These are phyloP conservation scores for Agriopis marginaria DNA, from an alignment of 2,888 invertebrate species.

Conservation along the genomic window DNA sequence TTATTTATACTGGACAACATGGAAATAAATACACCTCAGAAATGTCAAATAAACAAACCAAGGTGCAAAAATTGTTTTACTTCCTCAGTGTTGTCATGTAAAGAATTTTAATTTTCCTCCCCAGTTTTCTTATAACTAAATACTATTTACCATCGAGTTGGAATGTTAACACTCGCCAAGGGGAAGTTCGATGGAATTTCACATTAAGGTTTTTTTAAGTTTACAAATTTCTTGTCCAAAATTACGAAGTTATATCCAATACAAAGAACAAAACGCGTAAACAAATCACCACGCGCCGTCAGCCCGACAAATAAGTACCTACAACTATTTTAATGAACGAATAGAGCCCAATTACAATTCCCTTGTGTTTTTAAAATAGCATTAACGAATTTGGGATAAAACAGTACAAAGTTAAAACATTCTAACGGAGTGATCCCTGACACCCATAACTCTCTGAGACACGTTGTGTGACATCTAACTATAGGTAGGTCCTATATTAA, in stretches of 20 bases:
- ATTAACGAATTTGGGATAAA: slow-evolving; percentile 66
- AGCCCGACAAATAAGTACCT: slow-evolving; percentile 62
- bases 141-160: neutral
- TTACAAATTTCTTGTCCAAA: slow-evolving; percentile 27
- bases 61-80: too few relatives aligned
- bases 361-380: slow-evolving; percentile 61
- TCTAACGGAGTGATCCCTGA: slow-evolving; percentile 50
- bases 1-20: too few relatives aligned
- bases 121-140: too few relatives aligned
- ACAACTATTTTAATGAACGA: slow-evolving; percentile 81
- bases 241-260: slow-evolving; percentile 5
- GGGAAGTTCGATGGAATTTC: slow-evolving; percentile 27
- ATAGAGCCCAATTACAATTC: slow-evolving; percentile 73
- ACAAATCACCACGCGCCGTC: slow-evolving; percentile 76
- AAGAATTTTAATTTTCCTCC: too few relatives aligned
- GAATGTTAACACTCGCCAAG: slow-evolving; percentile 17
- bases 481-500: neutral
- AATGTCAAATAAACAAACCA: too few relatives aligned
- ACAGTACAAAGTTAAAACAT: slow-evolving; percentile 64
- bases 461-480: slow-evolving; percentile 3
- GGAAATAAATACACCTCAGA: too few relatives aligned
- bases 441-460: slow-evolving; percentile 44
- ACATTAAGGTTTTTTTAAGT: slow-evolving; percentile 21
- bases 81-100: too few relatives aligned
- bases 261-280: slow-evolving; percentile 62